Percentiles rank a stretch among this genome's conserved stretches.
Conservation (phyloP, 2,888 invertebrate species). For the Drosophila testacea region DNA sequence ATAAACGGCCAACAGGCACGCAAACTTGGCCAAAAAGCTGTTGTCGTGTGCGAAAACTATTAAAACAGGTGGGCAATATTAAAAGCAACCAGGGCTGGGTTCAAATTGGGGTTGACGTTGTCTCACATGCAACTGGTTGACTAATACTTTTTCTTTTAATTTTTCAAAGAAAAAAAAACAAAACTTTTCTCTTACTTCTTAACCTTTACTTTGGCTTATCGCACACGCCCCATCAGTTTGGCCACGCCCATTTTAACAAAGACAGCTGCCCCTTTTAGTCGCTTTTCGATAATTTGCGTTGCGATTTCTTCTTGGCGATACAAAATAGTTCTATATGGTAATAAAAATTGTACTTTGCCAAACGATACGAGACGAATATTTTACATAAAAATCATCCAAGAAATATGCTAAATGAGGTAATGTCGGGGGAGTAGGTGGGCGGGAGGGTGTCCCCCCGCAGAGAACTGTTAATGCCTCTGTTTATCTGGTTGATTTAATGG, state of each 20-base stretch:
- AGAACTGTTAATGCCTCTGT: conserved; percentile 20
- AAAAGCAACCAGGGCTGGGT: conserved; percentile 7
- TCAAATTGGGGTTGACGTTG: neutral
- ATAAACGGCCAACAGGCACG: conserved; percentile 63
- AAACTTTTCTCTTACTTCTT: conserved; percentile 7
- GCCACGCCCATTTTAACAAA: conserved; percentile 6
- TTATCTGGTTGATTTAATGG: conserved; percentile 24
- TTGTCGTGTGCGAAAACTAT: conserved; percentile 63
- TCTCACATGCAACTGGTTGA: conserved; percentile 69
- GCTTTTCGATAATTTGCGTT: conserved; percentile 42
- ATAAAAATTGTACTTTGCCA: conserved; percentile 60
- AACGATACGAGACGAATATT: conserved; percentile 26
- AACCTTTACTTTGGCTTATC: conserved; percentile 19
- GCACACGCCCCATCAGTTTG: conserved; percentile 31
- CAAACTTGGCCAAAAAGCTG: conserved; percentile 70
- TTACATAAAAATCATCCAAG: conserved; percentile 55
- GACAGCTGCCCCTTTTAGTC: conserved; percentile 13
- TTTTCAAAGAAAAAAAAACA: no score
- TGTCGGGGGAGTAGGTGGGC: neutral
- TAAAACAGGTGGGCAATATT: conserved; percentile 74
- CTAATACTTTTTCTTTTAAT: conserved; percentile 51
- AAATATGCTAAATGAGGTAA: conserved; percentile 30
- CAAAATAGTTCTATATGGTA: conserved; percentile 77
- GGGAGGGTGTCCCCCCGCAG: neutral
- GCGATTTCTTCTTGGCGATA: conserved; percentile 66